Percentiles rank a stretch among this genome's conserved stretches.
Conservation (phyloP, 2,113 vertebrate species). For the Trichechus manatus region DNA sequence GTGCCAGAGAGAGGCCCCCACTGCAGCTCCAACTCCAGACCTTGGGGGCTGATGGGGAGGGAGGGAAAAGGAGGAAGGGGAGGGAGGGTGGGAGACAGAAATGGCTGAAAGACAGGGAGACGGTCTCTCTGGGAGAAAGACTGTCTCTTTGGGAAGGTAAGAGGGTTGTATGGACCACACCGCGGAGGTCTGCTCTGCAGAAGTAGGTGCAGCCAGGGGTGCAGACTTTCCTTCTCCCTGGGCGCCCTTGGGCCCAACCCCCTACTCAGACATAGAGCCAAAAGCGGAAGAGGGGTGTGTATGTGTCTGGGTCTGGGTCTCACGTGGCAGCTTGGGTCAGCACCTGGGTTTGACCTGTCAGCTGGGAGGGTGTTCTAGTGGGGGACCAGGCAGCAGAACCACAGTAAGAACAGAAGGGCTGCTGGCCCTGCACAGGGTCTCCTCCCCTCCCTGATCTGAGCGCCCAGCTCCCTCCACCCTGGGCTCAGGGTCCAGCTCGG, state of each 20-base stretch:
- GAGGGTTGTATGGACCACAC: no score
- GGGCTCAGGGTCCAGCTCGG: neutral
- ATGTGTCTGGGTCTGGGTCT: neutral
- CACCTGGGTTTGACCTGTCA: neutral
- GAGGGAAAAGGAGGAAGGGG: neutral
- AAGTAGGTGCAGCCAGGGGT: no score
- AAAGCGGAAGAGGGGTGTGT: neutral
- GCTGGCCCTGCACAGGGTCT: neutral
- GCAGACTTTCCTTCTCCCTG: neutral
- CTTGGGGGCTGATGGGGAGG: neutral
- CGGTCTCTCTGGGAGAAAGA: neutral
- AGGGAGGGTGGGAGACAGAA: neutral
- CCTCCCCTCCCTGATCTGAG: neutral
- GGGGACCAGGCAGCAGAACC: neutral
- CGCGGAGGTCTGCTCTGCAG: no score
- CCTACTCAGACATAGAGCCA: neutral
- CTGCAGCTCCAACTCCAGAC: no score
- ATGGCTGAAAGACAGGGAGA: neutral
- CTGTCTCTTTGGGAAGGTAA: rapidly evolving
- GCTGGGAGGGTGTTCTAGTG: neutral
- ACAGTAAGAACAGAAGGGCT: neutral
- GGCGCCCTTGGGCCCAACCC: no score
- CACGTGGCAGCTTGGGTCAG: neutral
- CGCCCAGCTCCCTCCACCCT: neutral
- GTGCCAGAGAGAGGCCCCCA: neutral